A percentile compares a stretch with the other conserved stretches of the same genome.
These are phyloP conservation scores for Tetrax tetrax DNA, from an alignment of 2,113 vertebrate genomes.

Conservation along the genomic window DNA sequence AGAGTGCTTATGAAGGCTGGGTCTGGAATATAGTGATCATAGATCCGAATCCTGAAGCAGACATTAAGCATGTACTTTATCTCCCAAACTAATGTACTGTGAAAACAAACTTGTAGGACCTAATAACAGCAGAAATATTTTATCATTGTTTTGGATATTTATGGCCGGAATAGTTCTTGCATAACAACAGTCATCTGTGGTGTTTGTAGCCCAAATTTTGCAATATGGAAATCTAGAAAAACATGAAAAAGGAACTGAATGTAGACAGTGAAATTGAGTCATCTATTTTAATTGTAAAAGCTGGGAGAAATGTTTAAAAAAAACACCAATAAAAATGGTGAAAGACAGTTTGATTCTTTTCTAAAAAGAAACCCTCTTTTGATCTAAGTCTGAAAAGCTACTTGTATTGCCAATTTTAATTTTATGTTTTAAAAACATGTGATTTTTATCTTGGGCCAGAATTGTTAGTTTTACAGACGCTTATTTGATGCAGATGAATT, in stretches of 20 bases:
- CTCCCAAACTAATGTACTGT: slow-evolving; percentile 39
- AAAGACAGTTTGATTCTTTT: slow-evolving; percentile 58
- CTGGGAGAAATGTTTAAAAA: slow-evolving; percentile 41
- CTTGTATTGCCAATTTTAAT: slow-evolving; percentile 63
- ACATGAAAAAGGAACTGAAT: slow-evolving; percentile 60
- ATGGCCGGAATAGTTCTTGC: slow-evolving; percentile 40
- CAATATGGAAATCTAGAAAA: slow-evolving; percentile 54
- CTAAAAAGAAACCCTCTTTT: slow-evolving; percentile 48
- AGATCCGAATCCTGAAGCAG: slow-evolving; percentile 31
- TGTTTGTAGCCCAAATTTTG: slow-evolving; percentile 28
- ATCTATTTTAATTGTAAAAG: slow-evolving; percentile 59
- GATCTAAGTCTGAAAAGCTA: slow-evolving; percentile 64
- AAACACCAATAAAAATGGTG: slow-evolving; percentile 60
- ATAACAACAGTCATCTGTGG: slow-evolving; percentile 1
- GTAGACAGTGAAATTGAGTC: slow-evolving; percentile 55
- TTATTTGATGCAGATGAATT: slow-evolving; percentile 70
- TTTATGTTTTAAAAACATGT: slow-evolving; percentile 68
- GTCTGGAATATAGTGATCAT: background rate
- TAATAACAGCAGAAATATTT: slow-evolving; percentile 61
- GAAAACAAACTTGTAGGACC: slow-evolving; percentile 60
- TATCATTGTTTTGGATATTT: slow-evolving; percentile 54
- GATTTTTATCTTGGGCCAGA: slow-evolving; percentile 67
- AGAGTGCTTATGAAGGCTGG: background rate
- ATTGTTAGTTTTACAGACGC: slow-evolving; percentile 52
- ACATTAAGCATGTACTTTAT: slow-evolving; percentile 24